phyloP scores from a whole-genome alignment of 2,113 vertebrate genomes.

The Nesoenas mayeri region DNA sequence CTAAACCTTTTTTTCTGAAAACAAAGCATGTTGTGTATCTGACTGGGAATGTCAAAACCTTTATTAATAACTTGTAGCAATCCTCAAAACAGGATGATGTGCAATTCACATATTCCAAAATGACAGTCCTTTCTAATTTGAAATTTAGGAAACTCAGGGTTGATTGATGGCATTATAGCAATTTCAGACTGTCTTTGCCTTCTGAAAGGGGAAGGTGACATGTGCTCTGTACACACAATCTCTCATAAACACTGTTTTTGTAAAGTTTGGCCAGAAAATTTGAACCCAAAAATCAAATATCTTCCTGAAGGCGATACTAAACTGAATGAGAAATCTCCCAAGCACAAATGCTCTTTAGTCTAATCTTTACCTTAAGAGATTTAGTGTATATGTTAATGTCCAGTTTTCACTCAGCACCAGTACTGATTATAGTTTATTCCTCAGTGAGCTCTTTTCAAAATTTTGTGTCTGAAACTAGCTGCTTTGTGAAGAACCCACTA shows the following conservation, averaged over 20 bases:
- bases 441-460: background rate
- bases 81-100: background rate
- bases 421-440: background rate
- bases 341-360: background rate
- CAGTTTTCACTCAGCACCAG: rapidly evolving
- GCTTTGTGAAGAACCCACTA: background rate
- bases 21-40: background rate
- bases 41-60: background rate
- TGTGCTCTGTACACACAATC: rapidly evolving
- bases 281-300: background rate
- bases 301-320: background rate
- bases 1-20: background rate
- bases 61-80: background rate
- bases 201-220: background rate
- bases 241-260: background rate
- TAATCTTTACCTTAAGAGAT: background rate
- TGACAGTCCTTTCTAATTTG: background rate
- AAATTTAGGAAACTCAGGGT: background rate
- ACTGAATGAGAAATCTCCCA: background rate
- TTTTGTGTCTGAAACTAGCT: background rate
- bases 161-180: background rate
- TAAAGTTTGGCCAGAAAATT: background rate
- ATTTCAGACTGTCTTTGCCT: background rate
- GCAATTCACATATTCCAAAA: background rate
- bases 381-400: background rate